Evolutionary conservation across 2,888 invertebrate species (phyloP), one percentile per base, ranked within the genome.

Genomic region (Melipona bicolor): DNA sequence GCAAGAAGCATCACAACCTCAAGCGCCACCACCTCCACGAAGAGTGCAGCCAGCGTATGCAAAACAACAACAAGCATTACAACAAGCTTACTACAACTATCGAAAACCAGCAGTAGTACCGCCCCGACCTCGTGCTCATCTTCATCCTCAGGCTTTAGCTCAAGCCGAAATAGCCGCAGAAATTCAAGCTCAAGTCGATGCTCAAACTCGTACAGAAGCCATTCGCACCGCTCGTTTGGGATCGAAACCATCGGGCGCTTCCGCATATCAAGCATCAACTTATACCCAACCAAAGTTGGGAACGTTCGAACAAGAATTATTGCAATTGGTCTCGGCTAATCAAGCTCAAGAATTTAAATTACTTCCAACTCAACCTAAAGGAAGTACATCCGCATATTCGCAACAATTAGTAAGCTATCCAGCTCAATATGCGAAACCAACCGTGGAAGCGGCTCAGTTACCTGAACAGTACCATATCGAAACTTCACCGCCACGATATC

Each of bases 401-500:
- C 91, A 93, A 59, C 92, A 92, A 69, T 80, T 91, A 3, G 70
- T 91, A 0, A 86, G 88, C 32, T 93, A 93, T 78, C 88, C 91
- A 3, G 69, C 80, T 24, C 90, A 91, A 56, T 92, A 93, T 24
- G 85, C 87, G 0, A 93, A 92, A 74, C 89, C 92, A 1, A 87
- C 88, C 0, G 87, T 87, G 11, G 75, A 83, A 2, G 75, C 90
- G 17, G 68, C 88, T 13, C 90, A 90, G 0, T 59, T 90, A 13
- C 91, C 91, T 2, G 93, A 94, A 54, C 94, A 94, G 52, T 94
- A 94, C 67, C 94, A 93, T 54, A 92, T 93, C 17, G 94, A 94
- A 69, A 94, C 94, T 0, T 91, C 92, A 0, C 93, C 87, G 21
- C 92, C 91, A 2, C 88, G 91, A 24, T 92, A 93, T 75, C 91